Evolutionary conservation across 2,888 invertebrate genomes (phyloP), one percentile per base, ranked within the genome.

Genomic region (Hyles lineata): DNA sequence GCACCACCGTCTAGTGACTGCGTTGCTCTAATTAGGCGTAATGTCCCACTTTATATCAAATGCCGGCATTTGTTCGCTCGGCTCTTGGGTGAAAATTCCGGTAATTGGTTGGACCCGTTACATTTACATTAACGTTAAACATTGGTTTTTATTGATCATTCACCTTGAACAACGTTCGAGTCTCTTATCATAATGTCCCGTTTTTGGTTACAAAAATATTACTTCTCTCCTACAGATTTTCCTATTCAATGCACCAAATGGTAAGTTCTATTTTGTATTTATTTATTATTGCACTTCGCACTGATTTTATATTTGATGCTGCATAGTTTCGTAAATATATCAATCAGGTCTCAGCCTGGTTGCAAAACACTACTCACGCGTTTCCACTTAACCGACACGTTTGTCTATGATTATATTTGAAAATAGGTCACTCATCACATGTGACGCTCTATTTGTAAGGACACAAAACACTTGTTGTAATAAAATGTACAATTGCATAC

Each of bases 291-390:
- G 43, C 43, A 43, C 43, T 43, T 43, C 11, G 43, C 2, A 43
- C 43, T 43, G 43, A 43, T 43, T 43, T 43, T 11, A 11, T 43
- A 43, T 15, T 43, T 11, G 43, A 43, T 43, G 43, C 43, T n/a
- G 17, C 15, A n/a, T 55, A 6, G 17, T n/a, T 55, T 55, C 70
- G n/a, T 63, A 32, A 63, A 17, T 35, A 21, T 11, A 67, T 43
- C 58, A 77, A 77, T 79, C 77, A 76, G 74, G 74, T 74, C 74
- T 72, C 73, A 77, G 75, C 75, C 79, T 70, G 58, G 77, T 74
- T 72, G 74, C 72, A 58, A n/a, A 63, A 32, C 67, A 58, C 63
- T 67, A 23, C 74, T 62, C 71, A 76, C 75, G 73, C 75, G 74
- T 67, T 74, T 76, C 74, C 74, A 76, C 55, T 77, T 79, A 74